Conservation (phyloP, 2,113 vertebrate species). For the Cariama cristata region DNA sequence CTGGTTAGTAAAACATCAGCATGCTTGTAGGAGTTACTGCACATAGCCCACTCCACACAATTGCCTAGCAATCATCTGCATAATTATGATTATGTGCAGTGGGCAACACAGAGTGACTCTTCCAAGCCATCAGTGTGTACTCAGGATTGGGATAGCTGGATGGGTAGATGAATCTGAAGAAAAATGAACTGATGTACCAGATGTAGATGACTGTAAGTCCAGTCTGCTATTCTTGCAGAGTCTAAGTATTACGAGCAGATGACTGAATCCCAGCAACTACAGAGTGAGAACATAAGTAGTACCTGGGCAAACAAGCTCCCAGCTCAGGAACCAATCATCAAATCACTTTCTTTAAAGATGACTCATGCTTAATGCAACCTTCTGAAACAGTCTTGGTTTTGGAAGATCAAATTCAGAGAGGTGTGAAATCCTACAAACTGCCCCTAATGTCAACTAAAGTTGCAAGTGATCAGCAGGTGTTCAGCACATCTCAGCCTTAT, state of each 20-base stretch:
- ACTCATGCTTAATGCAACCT: background rate
- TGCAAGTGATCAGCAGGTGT: background rate
- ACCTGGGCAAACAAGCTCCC: background rate
- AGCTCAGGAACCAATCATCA: background rate
- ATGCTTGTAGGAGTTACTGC: background rate
- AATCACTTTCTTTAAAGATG: background rate
- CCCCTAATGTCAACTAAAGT: background rate
- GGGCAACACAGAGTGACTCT: background rate
- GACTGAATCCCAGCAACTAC: background rate
- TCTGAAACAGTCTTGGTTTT: background rate
- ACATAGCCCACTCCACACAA: background rate
- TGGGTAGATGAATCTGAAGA: background rate
- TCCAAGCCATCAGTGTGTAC: background rate
- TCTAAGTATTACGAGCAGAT: background rate
- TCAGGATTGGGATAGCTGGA: background rate
- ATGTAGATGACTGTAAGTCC: background rate
- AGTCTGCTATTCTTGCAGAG: background rate
- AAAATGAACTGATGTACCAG: background rate
- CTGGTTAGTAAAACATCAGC: background rate
- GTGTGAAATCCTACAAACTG: background rate
- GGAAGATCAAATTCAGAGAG: background rate
- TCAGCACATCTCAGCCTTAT: background rate
- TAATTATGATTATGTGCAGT: background rate
- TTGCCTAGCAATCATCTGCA: background rate
- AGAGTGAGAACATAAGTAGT: background rate